Evolutionary conservation across 2,888 invertebrate genomes (phyloP), one percentile per base, ranked within the genome.

Genomic region (Harpalus rubripes): DNA sequence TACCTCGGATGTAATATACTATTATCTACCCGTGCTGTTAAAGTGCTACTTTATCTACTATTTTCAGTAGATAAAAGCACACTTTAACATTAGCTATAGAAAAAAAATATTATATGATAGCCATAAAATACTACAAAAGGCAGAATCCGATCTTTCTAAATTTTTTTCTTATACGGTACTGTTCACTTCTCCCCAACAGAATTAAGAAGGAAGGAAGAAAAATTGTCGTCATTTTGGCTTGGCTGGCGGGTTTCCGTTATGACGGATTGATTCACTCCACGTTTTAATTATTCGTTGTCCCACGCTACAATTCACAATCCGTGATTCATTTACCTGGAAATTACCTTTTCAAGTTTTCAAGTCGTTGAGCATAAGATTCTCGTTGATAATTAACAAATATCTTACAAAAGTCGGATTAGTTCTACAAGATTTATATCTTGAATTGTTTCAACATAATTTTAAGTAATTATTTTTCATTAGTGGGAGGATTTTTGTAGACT

Each of bases 301-400:
- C 4, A 39, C 41, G 44, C 12, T 16, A 74, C 16, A 16, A 44
- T 44, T 18, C 72, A 44, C 41, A 74, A 74, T 44, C 7, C 18
- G 18, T 41, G 72, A 52, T 74, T 74, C 41, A 74, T 74, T 74
- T 74, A 74, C 44, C 52, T 22, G 44, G 44, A 44, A 74, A 74
- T 74, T 52, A 74, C 18, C 44, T 74, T 74, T 74, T 74, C 52
- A 72, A 72, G 41, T 72, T 72, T 72, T 72, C 72, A 72, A 72
- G 41, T 72, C 72, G 44, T 16, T 44, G 72, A 44, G 18, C 72
- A 72, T n/a, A 8, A 44, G 44, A 74, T 44, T 44, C 44, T 44
- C 12, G 44, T 39, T 68, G 72, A 74, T 74, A 74, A 74, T 74
- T 74, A 74, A 16, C 72, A 74, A 44, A 18, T 41, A 74, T 41